Evolutionary conservation across 2,797 vertebrate species (phyloP).

Genomic region (Diplodus sargus): DNA sequence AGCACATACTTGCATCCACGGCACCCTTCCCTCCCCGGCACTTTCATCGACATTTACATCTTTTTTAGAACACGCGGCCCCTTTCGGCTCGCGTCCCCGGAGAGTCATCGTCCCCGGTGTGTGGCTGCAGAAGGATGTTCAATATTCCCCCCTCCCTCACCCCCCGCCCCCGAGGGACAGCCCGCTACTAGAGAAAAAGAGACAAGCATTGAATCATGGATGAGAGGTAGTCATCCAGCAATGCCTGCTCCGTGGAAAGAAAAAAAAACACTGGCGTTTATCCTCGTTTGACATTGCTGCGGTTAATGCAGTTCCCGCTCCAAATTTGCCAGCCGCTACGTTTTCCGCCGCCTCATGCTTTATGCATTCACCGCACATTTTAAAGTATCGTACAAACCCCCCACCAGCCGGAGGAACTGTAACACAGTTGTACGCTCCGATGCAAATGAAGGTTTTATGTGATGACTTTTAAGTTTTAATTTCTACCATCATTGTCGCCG

Average conservation of each 20-base stretch:
- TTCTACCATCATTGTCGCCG: constrained; percentile 1
- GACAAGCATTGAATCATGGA: constrained; percentile 69
- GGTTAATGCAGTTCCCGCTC: constrained; percentile 57
- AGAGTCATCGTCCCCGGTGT: constrained; percentile 49
- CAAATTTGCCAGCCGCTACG: constrained; percentile 42
- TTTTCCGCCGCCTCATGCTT: constrained; percentile 55
- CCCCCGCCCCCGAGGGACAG: constrained; percentile 41
- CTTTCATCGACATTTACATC: constrained; percentile 53
- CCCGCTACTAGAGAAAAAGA: constrained; percentile 45
- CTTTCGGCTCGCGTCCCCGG: constrained; percentile 39
- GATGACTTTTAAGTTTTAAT: constrained; percentile 24
- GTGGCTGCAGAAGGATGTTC: constrained; percentile 61
- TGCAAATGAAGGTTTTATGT: constrained; percentile 13
- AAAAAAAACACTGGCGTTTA: constrained; percentile 54
- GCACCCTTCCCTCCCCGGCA: constrained; percentile 16
- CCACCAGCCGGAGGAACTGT: constrained; percentile 12
- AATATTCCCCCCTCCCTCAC: constrained; percentile 53
- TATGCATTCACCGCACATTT: constrained; percentile 49
- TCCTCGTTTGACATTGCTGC: constrained; percentile 70
- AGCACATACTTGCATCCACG: constrained; percentile 35
- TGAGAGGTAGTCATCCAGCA: constrained; percentile 61
- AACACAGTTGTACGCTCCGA: background rate
- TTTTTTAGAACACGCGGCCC: constrained; percentile 47
- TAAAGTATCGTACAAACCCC: constrained; percentile 32
- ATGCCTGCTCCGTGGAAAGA: constrained; percentile 44